phyloP scores from a whole-genome alignment of 2,113 vertebrate species.

The Cinclus cinclus region DNA sequence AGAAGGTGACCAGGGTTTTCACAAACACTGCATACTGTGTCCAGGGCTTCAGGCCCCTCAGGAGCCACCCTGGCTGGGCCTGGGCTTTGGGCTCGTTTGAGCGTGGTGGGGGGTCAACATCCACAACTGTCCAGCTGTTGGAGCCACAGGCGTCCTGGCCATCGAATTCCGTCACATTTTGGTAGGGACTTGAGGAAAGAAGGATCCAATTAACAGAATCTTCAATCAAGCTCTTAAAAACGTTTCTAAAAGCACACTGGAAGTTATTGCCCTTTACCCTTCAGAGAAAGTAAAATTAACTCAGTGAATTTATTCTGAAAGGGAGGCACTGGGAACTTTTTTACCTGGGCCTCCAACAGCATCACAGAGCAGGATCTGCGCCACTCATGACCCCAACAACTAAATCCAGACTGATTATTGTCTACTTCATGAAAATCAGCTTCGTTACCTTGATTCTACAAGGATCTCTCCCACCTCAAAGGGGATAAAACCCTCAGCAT shows the following conservation, averaged over 20 bases:
- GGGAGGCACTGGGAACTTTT: neutral
- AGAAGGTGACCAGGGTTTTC: constrained; percentile 92
- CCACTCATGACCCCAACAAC: neutral
- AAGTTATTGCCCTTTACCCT: neutral
- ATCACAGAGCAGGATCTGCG: neutral
- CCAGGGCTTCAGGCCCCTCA: constrained; percentile 90
- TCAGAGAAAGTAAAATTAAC: neutral
- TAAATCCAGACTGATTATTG: neutral
- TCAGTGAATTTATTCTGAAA: neutral
- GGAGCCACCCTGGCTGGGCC: constrained; percentile 81
- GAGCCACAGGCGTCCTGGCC: constrained; percentile 96
- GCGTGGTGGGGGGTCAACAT: constrained; percentile 87
- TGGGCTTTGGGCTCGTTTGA: constrained; percentile 76
- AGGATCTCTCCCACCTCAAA: neutral
- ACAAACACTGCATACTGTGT: constrained; percentile 97
- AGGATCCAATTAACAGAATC: neutral
- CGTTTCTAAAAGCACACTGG: neutral
- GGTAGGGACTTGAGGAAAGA: constrained; percentile 78
- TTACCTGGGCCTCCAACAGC: neutral
- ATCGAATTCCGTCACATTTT: constrained; percentile 94
- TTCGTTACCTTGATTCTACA: neutral
- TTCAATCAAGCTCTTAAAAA: neutral
- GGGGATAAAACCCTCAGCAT: neutral
- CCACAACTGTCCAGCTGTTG: constrained; percentile 95
- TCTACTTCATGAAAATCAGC: neutral